phyloP scores from a whole-genome alignment of 1,140 invertebrate genomes.

The Drosophila ananassae region DNA sequence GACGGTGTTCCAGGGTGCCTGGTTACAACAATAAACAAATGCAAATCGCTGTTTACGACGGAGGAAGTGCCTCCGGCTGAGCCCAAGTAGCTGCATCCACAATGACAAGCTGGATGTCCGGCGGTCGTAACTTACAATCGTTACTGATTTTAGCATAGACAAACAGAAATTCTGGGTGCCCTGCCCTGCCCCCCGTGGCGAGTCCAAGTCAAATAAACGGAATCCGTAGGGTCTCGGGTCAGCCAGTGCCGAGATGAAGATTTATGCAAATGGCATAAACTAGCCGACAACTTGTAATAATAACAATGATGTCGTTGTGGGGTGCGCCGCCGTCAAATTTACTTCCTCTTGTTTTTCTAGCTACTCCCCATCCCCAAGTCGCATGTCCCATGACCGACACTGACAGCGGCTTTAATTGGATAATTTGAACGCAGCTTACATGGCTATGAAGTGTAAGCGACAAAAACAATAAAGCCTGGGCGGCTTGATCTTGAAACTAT shows the following conservation, averaged over 20 bases:
- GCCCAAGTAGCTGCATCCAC: conserved; percentile 65
- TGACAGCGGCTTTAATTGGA: conserved; percentile 67
- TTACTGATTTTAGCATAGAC: conserved; percentile 52
- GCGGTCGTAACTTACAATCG: conserved; percentile 60
- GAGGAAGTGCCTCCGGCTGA: conserved; percentile 50
- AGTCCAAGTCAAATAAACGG: conserved; percentile 36
- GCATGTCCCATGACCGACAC: conserved; percentile 46
- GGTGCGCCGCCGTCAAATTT: conserved; percentile 23
- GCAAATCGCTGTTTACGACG: conserved; percentile 66
- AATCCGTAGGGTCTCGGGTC: conserved; percentile 16
- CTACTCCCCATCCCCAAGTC: conserved; percentile 13
- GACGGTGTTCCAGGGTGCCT: conserved; percentile 7
- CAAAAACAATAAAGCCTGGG: conserved; percentile 46
- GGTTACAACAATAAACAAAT: conserved; percentile 61
- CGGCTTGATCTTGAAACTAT: conserved; percentile 62
- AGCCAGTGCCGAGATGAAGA: conserved; percentile 56
- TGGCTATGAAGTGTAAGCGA: conserved; percentile 23
- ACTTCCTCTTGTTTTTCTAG: conserved; percentile 29
- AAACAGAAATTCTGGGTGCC: conserved; percentile 12
- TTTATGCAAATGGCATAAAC: conserved; percentile 71
- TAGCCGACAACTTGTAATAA: conserved; percentile 53
- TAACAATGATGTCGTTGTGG: conserved; percentile 17
- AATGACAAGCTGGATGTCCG: conserved; percentile 23
- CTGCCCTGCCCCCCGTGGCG: neutral
- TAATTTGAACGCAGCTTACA: conserved; percentile 63